Evolutionary conservation across 2,113 vertebrate genomes (phyloP), one percentile per base, ranked within the genome.

Genomic region (Tinamus guttatus): DNA sequence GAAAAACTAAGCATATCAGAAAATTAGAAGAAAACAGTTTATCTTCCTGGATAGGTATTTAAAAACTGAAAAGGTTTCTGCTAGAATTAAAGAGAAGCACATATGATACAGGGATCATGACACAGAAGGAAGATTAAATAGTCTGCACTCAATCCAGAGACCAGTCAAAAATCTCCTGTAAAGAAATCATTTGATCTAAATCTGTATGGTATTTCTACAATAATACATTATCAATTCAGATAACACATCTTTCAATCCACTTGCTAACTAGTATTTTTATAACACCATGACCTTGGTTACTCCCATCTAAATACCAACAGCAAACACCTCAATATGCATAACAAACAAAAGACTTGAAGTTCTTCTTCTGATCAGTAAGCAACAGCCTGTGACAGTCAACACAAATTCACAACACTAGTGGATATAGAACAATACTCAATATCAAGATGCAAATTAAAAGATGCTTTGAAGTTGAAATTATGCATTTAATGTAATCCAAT

Each of bases 331-430:
- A 34, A 75, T 25, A 41, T 3, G n/a, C 1, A 28, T 19, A 30
- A 68, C 49, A 30, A 89, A 24, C 9, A 75, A 40, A 64, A 64
- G 28, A 60, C 77, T 87, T 60, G 36, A 41, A 78, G 34, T 38
- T n/a, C 2, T 5, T 60, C 7, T 41, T 34, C 19, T 62, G 5
- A 69, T 28, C 27, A 65, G 18, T 70, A 41, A 62, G 24, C 24
- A 56, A 27, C 1, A 51, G 7, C 3, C 0, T 10, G 11, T 4
- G 65, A 87, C 38, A 62, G 2, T 12, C 12, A 59, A 2, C 34
- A 59, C 34, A 70, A 73, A 45, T 67, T 18, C 21, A 56, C 8
- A 81, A 19, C 7, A 12, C 4, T 41, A 8, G 8, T 43, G 6
- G 19, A 59, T 49, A 77, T 54, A 56, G 9, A 64, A 47, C 28